Evolutionary conservation across 2,797 vertebrate species (phyloP).

Genomic region (Pelochelys cantorii): DNA sequence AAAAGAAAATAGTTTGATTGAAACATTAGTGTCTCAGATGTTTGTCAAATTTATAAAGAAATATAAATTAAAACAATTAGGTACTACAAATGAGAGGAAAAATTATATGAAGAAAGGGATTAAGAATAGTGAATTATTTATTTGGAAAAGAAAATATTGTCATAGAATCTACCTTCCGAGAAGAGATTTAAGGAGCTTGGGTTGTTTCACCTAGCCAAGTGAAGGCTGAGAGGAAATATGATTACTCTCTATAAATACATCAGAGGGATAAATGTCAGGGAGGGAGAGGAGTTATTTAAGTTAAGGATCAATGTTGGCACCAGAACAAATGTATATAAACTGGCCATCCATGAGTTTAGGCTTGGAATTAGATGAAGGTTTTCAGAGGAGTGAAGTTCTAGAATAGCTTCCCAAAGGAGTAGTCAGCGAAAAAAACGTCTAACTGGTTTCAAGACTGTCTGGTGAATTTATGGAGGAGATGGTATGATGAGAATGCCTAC

Average conservation of each 20-base stretch:
- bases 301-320: background rate
- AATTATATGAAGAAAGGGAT: background rate
- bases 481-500: background rate
- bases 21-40: background rate
- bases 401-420: background rate
- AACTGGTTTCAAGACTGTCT: background rate
- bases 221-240: background rate
- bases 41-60: slow-evolving; percentile 25
- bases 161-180: background rate
- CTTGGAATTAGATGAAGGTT: background rate
- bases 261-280: background rate
- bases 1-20: slow-evolving; percentile 23
- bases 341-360: background rate
- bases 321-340: background rate
- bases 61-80: background rate
- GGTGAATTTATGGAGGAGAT: background rate
- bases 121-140: background rate
- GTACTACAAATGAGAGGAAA: background rate
- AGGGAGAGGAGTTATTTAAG: background rate
- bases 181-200: background rate
- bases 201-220: background rate
- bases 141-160: background rate
- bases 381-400: background rate
- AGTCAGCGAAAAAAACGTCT: background rate
- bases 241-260: background rate